A percentile compares a stretch with the other conserved stretches of the same genome.
These are phyloP conservation scores for Drosophila lacertosa DNA, from an alignment of 1,140 invertebrate genomes.

Conservation along the genomic window DNA sequence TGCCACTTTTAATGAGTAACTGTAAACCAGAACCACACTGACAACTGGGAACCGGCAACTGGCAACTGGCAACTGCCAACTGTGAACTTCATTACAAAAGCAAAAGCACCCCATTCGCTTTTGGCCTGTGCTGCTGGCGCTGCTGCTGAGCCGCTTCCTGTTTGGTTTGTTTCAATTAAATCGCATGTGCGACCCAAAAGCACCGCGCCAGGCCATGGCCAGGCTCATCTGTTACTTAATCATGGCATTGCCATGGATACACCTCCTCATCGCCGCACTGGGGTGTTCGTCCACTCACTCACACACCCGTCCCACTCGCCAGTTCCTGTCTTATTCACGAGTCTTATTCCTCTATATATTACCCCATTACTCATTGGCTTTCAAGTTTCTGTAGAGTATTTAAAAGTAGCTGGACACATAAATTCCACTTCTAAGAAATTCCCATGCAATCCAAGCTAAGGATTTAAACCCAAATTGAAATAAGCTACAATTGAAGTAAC, in stretches of 20 bases:
- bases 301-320: conserved; percentile 13
- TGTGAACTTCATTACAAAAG: conserved; percentile 77
- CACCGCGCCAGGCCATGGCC: conserved; percentile 47
- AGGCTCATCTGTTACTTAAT: conserved; percentile 79
- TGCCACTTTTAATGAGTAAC: conserved; percentile 67
- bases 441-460: no score
- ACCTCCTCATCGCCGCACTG: conserved; percentile 16
- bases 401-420: no score
- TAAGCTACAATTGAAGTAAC: no score
- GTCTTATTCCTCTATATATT: no score
- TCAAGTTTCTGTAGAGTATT: no score
- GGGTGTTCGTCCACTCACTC: conserved; percentile 24
- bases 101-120: conserved; percentile 71
- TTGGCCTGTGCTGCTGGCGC: conserved; percentile 3
- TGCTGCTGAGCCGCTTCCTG: conserved; percentile 61
- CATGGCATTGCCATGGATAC: conserved; percentile 81
- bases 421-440: no score
- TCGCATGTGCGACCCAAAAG: conserved; percentile 70
- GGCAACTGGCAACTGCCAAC: conserved; percentile 50
- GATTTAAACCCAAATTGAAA: no score
- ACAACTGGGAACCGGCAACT: conserved; percentile 34
- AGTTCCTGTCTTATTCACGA: conserved; percentile 25
- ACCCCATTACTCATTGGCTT: no score
- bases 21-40: conserved; percentile 36
- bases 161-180: conserved; percentile 82